phyloP scores from a whole-genome alignment of 1,140 invertebrate genomes.

The Drosophila albomicans region DNA sequence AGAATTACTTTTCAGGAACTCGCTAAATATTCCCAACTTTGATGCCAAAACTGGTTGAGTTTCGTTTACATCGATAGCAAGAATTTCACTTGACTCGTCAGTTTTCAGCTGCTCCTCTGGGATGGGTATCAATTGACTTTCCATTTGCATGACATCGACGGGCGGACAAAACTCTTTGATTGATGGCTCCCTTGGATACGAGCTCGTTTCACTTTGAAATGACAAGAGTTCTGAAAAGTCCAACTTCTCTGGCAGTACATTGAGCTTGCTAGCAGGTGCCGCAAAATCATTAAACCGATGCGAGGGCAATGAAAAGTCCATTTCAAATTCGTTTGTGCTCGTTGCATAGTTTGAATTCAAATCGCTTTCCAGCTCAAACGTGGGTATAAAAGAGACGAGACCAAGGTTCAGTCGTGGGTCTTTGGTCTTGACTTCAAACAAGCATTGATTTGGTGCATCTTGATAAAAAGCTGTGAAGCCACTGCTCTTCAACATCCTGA shows the following conservation, averaged over 20 bases:
- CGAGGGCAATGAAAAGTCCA: slow-evolving; percentile 8
- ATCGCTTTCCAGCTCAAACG: slow-evolving; percentile 10
- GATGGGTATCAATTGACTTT: background rate
- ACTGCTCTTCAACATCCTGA: slow-evolving; percentile 38
- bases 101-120: background rate
- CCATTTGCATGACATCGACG: background rate
- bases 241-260: slow-evolving; percentile 2
- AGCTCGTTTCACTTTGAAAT: slow-evolving; percentile 4
- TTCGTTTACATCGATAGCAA: background rate
- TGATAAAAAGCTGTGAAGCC: background rate
- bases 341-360: background rate
- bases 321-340: background rate
- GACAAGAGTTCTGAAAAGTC: slow-evolving; percentile 19
- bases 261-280: slow-evolving; percentile 4
- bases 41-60: background rate
- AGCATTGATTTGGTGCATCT: background rate
- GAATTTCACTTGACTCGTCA: background rate
- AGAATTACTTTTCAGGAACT: background rate
- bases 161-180: background rate
- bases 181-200: background rate
- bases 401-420: background rate
- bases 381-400: background rate
- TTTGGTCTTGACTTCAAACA: slow-evolving; percentile 16
- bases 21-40: background rate
- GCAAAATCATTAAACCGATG: slow-evolving; percentile 11